A percentile compares a stretch with the other conserved stretches of the same genome.
Conservation (phyloP, 2,113 vertebrate genomes). For the Chlorodrepanis virens region DNA sequence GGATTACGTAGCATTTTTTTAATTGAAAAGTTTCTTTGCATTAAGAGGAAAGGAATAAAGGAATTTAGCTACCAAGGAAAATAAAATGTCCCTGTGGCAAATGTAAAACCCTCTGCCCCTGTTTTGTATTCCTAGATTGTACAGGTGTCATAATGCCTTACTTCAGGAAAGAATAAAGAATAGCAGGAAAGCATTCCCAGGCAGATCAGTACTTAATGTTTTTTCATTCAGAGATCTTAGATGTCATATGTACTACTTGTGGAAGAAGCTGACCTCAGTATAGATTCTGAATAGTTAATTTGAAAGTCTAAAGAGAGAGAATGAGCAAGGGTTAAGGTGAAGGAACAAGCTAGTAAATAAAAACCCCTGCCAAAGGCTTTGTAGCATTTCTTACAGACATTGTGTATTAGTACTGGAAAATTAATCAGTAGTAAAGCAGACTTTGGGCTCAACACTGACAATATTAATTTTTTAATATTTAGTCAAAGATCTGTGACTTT, state of each 20-base stretch:
- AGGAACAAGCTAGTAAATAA: background rate
- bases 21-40: background rate
- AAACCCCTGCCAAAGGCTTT: background rate
- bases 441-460: background rate
- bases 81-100: background rate
- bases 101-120: background rate
- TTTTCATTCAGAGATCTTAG: background rate
- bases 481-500: conserved; percentile 50
- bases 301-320: background rate
- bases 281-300: background rate
- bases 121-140: background rate
- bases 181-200: background rate
- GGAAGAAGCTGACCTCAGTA: background rate
- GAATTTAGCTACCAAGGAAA: background rate
- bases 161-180: background rate
- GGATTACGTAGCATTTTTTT: background rate
- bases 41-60: background rate
- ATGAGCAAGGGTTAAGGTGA: background rate
- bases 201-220: background rate
- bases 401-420: background rate
- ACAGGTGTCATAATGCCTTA: background rate
- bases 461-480: background rate
- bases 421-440: background rate
- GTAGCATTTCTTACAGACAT: background rate
- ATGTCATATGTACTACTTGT: background rate